Evolutionary conservation across 2,797 vertebrate species (phyloP), one percentile per base, ranked within the genome.

Genomic region (Myotis daubentonii): DNA sequence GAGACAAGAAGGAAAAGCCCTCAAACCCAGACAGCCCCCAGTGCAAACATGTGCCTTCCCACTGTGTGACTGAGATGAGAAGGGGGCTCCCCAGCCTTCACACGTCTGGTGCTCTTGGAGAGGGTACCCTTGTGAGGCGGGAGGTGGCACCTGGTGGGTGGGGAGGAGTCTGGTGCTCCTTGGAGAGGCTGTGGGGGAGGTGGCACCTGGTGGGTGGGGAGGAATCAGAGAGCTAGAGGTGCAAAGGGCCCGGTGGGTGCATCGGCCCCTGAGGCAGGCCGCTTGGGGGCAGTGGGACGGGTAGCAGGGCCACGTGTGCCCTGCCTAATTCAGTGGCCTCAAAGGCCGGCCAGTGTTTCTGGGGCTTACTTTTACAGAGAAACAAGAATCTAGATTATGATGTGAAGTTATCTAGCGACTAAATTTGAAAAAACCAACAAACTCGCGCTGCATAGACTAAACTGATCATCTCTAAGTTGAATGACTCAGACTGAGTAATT

Each of bases 211-310:
- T 4, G 9, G n/a, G 5, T 2, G 6, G 47, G 72, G 44, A 36
- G 62, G 33, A 30, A 8, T 4, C 2, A 8, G 49, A 57, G 72
- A 74, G 71, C 51, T 41, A 25, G 65, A 30, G 49, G 17, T 10
- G 8, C 23, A 0, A 10, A 57, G 28, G n/a, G 16, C 47, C 30
- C 0, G 30, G 65, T 5, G 3, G 13, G 19, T 0, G 12, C 0
- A 1, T 12, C 1, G n/a, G 8, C 65, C 57, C 10, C 1, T 2
- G 36, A 38, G 20, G n/a, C 10, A 8, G 38, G 51, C 51, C 60
- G n/a, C 5, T 1, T 41, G 5, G 28, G 15, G 33, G 9, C 20
- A 20, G 22, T 0, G 2, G 57, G 62, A 19, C 15, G 68, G 65
- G 22, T 0, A 12, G 53, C 60, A 25, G 74, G 41, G 22, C 25